Conservation (phyloP, 2,888 invertebrate species). For the Dynastes tityus region DNA sequence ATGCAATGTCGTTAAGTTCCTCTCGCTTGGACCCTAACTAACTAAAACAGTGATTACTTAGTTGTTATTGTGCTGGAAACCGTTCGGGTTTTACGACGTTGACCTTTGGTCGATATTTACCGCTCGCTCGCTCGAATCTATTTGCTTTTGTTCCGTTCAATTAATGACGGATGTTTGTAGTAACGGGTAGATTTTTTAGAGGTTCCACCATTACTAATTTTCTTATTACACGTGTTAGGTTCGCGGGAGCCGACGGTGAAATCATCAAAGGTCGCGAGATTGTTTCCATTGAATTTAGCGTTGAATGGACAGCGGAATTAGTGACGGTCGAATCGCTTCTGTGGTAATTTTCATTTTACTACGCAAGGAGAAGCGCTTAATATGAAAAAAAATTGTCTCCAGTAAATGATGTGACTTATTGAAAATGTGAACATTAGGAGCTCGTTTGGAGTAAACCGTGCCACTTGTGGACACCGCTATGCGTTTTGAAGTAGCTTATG, state of each 20-base stretch:
- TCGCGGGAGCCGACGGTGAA: not conserved
- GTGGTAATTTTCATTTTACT: not conserved
- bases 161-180: constrained; percentile 19
- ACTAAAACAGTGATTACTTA: constrained; percentile 66
- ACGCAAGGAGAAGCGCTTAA: too few relatives aligned
- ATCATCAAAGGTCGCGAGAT: not conserved
- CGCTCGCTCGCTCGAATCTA: constrained; percentile 25
- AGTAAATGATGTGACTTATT: too few relatives aligned
- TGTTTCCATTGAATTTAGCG: not conserved
- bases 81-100: constrained; percentile 47
- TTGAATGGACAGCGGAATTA: not conserved
- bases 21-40: constrained; percentile 59
- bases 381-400: too few relatives aligned
- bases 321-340: not conserved
- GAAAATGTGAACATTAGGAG: too few relatives aligned
- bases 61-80: constrained; percentile 60
- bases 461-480: too few relatives aligned
- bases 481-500: too few relatives aligned
- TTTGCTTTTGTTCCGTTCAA: constrained; percentile 45
- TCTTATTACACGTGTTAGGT: constrained; percentile 21
- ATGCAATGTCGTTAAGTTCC: constrained; percentile 64
- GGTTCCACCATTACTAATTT: not conserved
- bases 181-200: constrained; percentile 9
- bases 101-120: constrained; percentile 47
- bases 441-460: too few relatives aligned